Evolutionary conservation across 2,113 vertebrate genomes (phyloP).

Genomic region (Oriolus oriolus): DNA sequence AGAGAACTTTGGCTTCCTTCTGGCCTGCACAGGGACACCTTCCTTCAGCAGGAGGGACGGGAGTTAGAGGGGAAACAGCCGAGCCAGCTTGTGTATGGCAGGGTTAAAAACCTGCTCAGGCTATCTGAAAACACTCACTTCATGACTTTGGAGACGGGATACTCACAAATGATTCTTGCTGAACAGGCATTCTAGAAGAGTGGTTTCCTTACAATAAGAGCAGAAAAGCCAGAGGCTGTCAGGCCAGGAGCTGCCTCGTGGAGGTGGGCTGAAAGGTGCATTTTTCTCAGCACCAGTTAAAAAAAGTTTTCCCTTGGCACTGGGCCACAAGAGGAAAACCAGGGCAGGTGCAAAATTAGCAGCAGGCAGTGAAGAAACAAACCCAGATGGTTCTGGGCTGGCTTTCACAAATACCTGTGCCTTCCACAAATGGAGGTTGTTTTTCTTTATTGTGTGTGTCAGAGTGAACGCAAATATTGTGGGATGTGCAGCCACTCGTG

Average conservation of each 20-base stretch:
- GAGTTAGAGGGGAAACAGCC: neutral
- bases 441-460: neutral
- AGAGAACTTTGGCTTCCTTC: neutral
- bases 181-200: neutral
- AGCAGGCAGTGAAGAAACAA: neutral
- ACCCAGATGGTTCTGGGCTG: neutral
- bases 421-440: neutral
- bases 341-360: neutral
- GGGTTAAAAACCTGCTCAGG: neutral
- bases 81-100: neutral
- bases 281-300: neutral
- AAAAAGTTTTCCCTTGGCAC: neutral
- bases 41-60: neutral
- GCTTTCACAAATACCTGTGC: neutral
- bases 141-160: neutral
- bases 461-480: neutral
- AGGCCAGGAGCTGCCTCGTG: neutral
- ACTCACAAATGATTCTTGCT: neutral
- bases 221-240: neutral
- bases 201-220: neutral
- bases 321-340: neutral
- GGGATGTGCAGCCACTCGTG: neutral
- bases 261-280: neutral
- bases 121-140: neutral
- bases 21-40: neutral